These are phyloP conservation scores for Hydrozoanthus gracilis DNA, from an alignment of 92 coral and sea anemone species.

Conservation along the genomic window DNA sequence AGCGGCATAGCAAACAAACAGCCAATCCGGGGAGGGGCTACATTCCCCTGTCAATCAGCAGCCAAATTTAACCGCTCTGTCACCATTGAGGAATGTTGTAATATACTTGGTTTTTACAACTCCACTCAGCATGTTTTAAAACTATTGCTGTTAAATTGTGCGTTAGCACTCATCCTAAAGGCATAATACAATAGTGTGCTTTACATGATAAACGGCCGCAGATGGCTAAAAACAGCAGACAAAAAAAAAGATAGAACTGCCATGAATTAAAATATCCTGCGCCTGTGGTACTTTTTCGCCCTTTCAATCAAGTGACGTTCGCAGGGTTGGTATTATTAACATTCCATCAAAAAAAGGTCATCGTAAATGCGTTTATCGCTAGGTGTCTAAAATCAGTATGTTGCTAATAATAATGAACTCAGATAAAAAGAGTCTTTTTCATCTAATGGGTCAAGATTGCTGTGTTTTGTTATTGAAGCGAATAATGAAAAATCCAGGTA, in stretches of 20 bases:
- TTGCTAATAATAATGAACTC: neutral
- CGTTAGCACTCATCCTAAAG: neutral
- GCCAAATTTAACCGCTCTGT: conserved; percentile 69
- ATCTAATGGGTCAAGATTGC: neutral
- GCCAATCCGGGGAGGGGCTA: conserved; percentile 76
- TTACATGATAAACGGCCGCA: neutral
- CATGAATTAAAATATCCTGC: conserved; percentile 1
- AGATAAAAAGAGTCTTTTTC: neutral
- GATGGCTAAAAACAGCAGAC: neutral
- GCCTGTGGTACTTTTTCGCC: neutral
- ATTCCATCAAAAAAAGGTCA: conserved; percentile 35
- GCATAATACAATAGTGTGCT: neutral
- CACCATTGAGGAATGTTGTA: conserved; percentile 70
- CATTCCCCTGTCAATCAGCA: conserved; percentile 78
- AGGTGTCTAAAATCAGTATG: neutral
- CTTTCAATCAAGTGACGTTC: neutral
- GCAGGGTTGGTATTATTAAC: conserved; percentile 7
- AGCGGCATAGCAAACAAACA: conserved; percentile 36
- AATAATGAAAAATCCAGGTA: neutral
- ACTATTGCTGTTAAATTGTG: neutral
- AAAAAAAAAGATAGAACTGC: conserved; percentile 1
- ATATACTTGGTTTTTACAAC: neutral
- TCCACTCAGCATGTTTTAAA: conserved; percentile 12
- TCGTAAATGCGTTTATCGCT: neutral
- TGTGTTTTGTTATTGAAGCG: neutral